These are phyloP conservation scores for Dryocosmus kuriphilus DNA, from an alignment of 2,888 invertebrate species.

Conservation along the genomic window DNA sequence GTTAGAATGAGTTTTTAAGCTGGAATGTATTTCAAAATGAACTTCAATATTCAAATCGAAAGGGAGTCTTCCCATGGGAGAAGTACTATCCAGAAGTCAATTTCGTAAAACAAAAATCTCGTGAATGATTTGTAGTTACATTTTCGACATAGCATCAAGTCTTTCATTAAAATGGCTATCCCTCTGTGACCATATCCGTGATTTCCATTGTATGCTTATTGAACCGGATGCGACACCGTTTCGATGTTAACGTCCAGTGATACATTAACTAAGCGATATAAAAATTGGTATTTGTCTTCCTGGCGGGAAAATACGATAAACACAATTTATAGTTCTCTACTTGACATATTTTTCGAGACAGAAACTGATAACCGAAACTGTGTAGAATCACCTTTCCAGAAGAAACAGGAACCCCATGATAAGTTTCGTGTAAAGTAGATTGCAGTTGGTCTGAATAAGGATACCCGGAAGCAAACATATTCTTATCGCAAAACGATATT, in stretches of 20 bases:
- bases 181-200: not conserved
- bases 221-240: constrained; percentile 55
- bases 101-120: not conserved
- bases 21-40: too few relatives aligned
- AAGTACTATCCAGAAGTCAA: not conserved
- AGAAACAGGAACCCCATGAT: constrained; percentile 22
- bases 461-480: constrained; percentile 8
- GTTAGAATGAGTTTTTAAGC: not conserved
- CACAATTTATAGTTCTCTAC: not conserved
- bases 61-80: not conserved
- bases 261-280: not conserved
- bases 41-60: not conserved
- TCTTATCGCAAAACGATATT: constrained; percentile 1
- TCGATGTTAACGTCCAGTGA: constrained; percentile 43
- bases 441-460: not conserved
- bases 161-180: not conserved
- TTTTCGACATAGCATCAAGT: not conserved
- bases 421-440: constrained; percentile 13
- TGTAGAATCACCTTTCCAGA: constrained; percentile 8
- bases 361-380: not conserved
- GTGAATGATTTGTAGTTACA: not conserved
- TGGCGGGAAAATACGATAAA: not conserved
- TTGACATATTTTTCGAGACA: not conserved
- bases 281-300: not conserved
- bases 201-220: constrained; percentile 39